Evolutionary conservation across 2,797 vertebrate species (phyloP).

Genomic region (Erpetoichthys calabaricus): DNA sequence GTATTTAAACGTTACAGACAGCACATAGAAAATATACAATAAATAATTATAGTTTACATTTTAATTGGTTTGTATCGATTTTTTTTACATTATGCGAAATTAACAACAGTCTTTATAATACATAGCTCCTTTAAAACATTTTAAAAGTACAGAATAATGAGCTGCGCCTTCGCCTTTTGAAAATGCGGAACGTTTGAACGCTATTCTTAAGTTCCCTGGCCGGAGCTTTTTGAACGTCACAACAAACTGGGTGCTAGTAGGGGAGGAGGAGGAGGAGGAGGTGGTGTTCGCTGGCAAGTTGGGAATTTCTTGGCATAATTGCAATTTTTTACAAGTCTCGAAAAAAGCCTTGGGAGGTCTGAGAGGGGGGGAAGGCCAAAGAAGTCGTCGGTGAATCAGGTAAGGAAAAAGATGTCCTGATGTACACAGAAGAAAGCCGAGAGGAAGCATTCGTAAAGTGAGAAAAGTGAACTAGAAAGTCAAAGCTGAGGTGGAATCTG

Average conservation of each 20-base stretch:
- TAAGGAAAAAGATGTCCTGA: too few species aligned
- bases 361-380: too few species aligned
- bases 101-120: too few species aligned
- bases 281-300: not conserved
- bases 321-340: too few species aligned
- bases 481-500: too few species aligned
- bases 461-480: too few species aligned
- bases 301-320: not conserved
- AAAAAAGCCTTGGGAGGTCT: too few species aligned
- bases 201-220: not conserved
- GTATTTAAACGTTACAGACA: too few species aligned
- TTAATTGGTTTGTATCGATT: not conserved
- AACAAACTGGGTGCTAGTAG: not conserved
- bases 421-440: too few species aligned
- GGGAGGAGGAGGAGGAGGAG: not conserved
- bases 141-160: not conserved
- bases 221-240: not conserved
- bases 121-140: not conserved
- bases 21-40: not conserved
- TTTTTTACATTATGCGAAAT: not conserved
- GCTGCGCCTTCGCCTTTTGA: not conserved
- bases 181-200: not conserved
- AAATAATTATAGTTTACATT: not conserved
- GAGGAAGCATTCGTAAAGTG: too few species aligned
- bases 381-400: too few species aligned